phyloP scores from a whole-genome alignment of 37 sponge, comb jelly and placozoan genomes.

The Chondrosia reniformis region DNA sequence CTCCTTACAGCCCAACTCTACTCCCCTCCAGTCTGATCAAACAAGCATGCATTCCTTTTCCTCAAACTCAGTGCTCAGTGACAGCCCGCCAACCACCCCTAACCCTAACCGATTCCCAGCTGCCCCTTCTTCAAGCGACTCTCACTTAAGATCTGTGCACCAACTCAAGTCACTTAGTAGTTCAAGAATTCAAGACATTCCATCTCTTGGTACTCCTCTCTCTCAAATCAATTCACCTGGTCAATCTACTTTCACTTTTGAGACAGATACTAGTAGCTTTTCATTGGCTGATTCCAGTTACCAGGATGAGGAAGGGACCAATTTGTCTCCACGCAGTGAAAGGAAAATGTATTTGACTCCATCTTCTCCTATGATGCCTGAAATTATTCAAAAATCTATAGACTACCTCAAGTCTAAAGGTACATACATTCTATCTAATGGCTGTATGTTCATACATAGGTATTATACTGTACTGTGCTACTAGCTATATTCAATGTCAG shows the following conservation, averaged over 20 bases:
- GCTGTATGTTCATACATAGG: not conserved
- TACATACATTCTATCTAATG: not conserved
- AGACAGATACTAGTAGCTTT: not conserved
- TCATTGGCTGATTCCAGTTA: not conserved
- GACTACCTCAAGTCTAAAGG: conserved; percentile 61
- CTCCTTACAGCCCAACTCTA: not conserved
- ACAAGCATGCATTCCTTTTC: not conserved
- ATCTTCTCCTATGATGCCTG: conserved; percentile 49
- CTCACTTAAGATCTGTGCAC: not conserved
- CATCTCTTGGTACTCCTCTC: not conserved
- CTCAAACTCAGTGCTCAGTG: not conserved
- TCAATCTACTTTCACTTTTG: conserved; percentile 4
- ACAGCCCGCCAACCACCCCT: conserved; percentile 6
- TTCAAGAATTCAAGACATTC: not conserved
- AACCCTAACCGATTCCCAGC: not conserved
- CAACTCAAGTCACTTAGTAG: conserved; percentile 2
- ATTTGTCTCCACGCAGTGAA: conserved; percentile 3
- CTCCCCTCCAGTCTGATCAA: no score
- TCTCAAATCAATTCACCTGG: not conserved
- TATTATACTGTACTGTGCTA: not conserved
- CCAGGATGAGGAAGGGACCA: not conserved
- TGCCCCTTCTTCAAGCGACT: not conserved
- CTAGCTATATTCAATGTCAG: not conserved
- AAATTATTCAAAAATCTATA: conserved; percentile 58
- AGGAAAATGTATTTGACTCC: conserved; percentile 29